These are phyloP conservation scores for Heliothis peltigera DNA, from an alignment of 2,888 invertebrate genomes.

Conservation along the genomic window DNA sequence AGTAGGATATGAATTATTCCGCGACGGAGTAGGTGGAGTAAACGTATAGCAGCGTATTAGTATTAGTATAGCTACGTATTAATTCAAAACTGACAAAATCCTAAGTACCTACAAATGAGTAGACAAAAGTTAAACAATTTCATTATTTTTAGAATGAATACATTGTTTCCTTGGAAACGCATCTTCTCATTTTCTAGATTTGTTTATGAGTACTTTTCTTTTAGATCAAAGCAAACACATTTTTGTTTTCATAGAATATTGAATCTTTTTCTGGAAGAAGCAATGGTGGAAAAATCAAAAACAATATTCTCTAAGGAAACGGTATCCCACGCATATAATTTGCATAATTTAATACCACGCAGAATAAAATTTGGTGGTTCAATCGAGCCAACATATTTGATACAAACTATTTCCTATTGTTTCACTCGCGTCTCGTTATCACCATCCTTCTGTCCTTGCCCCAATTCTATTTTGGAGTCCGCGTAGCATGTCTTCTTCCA, in stretches of 20 bases:
- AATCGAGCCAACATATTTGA: not conserved
- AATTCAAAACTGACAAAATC: no score
- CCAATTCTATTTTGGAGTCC: not conserved
- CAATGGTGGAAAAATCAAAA: not conserved
- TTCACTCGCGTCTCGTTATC: no score
- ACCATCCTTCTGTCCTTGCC: not conserved
- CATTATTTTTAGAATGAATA: no score
- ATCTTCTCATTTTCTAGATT: not conserved
- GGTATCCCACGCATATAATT: not conserved
- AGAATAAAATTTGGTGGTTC: not conserved
- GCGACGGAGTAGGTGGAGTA: no score
- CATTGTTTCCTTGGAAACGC: no score
- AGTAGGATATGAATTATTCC: no score
- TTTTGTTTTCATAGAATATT: not conserved
- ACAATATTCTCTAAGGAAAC: not conserved
- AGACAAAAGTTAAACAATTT: no score
- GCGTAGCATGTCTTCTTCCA: no score
- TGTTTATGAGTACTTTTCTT: not conserved
- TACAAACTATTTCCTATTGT: not conserved
- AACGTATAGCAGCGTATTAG: no score
- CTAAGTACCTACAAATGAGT: no score
- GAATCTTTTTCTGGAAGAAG: not conserved
- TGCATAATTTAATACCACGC: not conserved
- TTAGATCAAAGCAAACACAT: not conserved
- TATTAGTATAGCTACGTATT: no score